A percentile compares a stretch with the other conserved stretches of the same genome.
phyloP scores from a whole-genome alignment of 92 coral and sea anemone genomes.

The Pocillopora meandrina region DNA sequence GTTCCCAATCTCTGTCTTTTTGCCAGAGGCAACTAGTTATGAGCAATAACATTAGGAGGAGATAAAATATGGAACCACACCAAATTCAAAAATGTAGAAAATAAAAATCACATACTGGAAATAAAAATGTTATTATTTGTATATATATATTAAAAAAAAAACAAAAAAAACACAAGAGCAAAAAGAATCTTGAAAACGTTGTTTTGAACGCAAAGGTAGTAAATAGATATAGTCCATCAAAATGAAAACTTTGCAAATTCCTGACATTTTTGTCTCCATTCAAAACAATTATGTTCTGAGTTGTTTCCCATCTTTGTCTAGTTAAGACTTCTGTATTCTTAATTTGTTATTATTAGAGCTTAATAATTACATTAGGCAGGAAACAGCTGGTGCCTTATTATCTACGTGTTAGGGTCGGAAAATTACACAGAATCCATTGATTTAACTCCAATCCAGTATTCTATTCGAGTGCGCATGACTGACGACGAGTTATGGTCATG shows the following conservation, averaged over 20 bases:
- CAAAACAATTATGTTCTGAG: background rate
- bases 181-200: background rate
- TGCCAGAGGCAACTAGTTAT: background rate
- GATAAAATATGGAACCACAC: slow-evolving; percentile 1
- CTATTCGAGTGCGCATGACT: too few species aligned
- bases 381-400: too few species aligned
- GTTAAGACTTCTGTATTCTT: background rate
- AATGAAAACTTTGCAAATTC: slow-evolving; percentile 12
- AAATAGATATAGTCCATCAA: background rate
- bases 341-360: too few species aligned
- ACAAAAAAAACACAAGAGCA: background rate
- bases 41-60: background rate
- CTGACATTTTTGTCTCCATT: background rate
- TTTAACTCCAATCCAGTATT: too few species aligned
- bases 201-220: background rate
- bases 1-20: background rate
- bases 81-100: background rate
- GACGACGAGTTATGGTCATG: too few species aligned
- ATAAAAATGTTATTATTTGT: background rate
- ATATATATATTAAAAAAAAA: slow-evolving; percentile 4
- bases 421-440: background rate
- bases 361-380: too few species aligned
- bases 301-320: background rate
- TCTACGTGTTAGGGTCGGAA: background rate
- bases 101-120: background rate